phyloP scores from a whole-genome alignment of 2,113 vertebrate genomes.

The Ceuthmochares aereus region DNA sequence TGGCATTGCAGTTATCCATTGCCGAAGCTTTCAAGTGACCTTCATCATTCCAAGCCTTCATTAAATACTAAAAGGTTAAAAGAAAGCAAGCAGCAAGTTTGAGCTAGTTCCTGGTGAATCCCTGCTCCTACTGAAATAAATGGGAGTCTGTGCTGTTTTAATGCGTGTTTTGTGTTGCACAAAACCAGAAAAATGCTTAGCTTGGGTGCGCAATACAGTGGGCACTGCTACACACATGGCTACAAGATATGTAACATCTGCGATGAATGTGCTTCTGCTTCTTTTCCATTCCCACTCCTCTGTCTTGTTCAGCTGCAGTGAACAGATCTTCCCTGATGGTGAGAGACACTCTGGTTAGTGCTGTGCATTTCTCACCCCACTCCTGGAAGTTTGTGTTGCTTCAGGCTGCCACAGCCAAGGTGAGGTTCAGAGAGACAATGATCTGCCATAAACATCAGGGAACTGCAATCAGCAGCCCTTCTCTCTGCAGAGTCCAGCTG shows the following conservation, averaged over 20 bases:
- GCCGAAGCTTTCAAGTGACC: not conserved
- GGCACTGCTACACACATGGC: fast-evolving
- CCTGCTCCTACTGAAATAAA: not conserved
- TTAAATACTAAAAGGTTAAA: not conserved
- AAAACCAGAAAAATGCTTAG: fast-evolving
- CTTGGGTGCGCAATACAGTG: fast-evolving
- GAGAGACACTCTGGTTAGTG: fast-evolving
- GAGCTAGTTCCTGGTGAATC: not conserved
- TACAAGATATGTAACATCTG: fast-evolving
- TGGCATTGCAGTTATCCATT: not conserved
- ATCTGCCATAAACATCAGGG: fast-evolving
- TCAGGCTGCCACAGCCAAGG: fast-evolving
- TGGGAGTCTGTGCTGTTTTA: not conserved
- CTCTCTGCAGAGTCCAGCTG: not conserved
- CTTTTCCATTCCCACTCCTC: fast-evolving
- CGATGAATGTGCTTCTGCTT: fast-evolving
- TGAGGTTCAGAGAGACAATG: fast-evolving
- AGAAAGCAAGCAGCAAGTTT: not conserved
- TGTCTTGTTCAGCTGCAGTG: fast-evolving
- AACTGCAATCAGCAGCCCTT: not conserved
- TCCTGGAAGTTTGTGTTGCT: fast-evolving
- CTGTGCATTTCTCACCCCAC: fast-evolving
- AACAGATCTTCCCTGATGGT: fast-evolving
- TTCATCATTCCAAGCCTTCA: not conserved
- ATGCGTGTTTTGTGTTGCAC: fast-evolving